These are phyloP conservation scores for Lepidurus packardi DNA, from an alignment of 1,140 invertebrate species.

Conservation along the genomic window DNA sequence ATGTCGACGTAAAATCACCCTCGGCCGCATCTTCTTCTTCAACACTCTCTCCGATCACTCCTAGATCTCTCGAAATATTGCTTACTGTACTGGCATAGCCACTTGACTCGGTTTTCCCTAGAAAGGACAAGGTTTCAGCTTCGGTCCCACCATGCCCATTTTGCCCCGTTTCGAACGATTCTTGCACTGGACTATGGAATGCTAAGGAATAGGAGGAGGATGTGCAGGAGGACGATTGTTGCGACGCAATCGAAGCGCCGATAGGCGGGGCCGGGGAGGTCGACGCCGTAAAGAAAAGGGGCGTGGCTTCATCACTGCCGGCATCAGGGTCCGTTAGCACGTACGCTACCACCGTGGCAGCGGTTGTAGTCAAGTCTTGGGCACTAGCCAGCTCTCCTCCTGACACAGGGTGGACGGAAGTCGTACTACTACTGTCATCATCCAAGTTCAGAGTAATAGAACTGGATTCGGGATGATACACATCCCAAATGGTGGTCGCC, in stretches of 20 bases:
- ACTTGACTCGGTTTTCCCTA: conserved; percentile 14
- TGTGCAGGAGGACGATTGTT: conserved; percentile 2
- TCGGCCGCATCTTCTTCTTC: not conserved
- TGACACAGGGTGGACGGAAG: not conserved
- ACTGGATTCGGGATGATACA: not conserved
- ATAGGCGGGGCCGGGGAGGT: not conserved
- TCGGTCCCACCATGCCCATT: not conserved
- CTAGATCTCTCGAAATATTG: not conserved
- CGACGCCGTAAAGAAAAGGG: not conserved
- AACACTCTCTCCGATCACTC: not conserved
- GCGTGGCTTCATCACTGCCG: not conserved
- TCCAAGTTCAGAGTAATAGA: not conserved
- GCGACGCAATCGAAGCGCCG: not conserved
- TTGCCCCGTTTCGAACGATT: not conserved
- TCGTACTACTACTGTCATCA: not conserved
- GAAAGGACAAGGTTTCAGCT: not conserved
- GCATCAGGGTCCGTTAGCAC: not conserved
- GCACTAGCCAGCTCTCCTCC: not conserved
- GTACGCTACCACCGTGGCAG: not conserved
- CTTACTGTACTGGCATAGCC: not conserved
- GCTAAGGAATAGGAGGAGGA: not conserved
- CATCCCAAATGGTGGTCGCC: not conserved
- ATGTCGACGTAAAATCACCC: not conserved
- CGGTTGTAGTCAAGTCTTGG: not conserved
- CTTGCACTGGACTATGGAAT: conserved; percentile 21